Conservation (phyloP, 2,113 vertebrate genomes). For the Merops nubicus region DNA sequence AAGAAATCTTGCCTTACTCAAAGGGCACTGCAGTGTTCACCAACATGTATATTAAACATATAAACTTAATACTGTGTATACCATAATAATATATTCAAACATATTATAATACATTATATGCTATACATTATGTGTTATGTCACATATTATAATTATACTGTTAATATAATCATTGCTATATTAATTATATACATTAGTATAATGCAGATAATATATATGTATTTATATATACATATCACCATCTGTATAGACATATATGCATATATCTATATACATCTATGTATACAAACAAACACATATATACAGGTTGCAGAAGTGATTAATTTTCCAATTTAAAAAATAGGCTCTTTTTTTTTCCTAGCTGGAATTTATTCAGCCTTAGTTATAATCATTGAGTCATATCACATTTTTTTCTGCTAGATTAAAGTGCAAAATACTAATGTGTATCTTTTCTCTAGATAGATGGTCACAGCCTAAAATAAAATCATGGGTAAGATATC, state of each 20-base stretch:
- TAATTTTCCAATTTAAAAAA: neutral
- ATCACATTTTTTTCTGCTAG: neutral
- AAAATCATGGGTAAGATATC: neutral
- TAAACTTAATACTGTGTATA: neutral
- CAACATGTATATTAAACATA: neutral
- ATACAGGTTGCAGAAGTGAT: neutral
- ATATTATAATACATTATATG: neutral
- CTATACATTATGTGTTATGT: neutral
- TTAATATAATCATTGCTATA: neutral
- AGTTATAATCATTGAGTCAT: neutral
- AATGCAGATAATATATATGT: neutral
- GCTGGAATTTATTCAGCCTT: neutral
- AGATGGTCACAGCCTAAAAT: neutral
- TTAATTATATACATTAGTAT: neutral
- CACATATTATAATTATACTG: too few relatives aligned
- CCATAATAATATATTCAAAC: neutral
- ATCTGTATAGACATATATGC: accelerated
- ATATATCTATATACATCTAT: neutral
- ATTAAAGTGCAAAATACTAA: neutral
- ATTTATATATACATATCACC: neutral
- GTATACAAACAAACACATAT: neutral
- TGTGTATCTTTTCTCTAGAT: neutral
- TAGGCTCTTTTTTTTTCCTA: accelerated
- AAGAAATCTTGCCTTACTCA: neutral
- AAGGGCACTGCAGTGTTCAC: neutral